phyloP scores from a whole-genome alignment of 2,113 vertebrate species.

The Eulemur rufifrons region DNA sequence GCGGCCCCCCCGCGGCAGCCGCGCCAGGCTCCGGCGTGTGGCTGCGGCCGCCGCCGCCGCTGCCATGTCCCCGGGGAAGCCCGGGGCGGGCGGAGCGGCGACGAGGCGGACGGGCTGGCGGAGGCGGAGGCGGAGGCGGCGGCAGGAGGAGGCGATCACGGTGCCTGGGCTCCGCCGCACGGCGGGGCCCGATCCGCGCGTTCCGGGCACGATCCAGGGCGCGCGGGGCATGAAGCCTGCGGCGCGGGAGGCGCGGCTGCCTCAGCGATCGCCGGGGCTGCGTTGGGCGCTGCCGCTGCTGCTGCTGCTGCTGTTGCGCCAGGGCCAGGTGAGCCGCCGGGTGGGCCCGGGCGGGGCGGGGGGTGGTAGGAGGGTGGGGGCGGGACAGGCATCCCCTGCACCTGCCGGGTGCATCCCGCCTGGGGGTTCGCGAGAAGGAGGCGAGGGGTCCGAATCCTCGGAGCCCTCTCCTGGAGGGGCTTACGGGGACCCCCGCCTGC shows the following conservation, averaged over 20 bases:
- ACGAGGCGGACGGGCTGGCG: conserved; percentile 63
- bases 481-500: neutral
- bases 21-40: conserved; percentile 62
- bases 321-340: conserved; percentile 69
- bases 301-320: conserved; percentile 63
- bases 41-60: conserved; percentile 69
- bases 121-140: conserved; percentile 72
- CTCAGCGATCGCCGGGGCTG: conserved; percentile 52
- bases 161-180: conserved; percentile 45
- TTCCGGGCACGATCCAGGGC: conserved; percentile 62
- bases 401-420: conserved; percentile 44
- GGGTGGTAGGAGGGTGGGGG: neutral
- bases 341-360: neutral
- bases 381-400: conserved; percentile 51
- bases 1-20: conserved; percentile 14
- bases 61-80: conserved; percentile 83
- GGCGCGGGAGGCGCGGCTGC: conserved; percentile 61
- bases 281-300: conserved; percentile 54
- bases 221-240: conserved; percentile 72
- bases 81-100: conserved; percentile 75
- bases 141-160: conserved; percentile 50
- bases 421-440: neutral
- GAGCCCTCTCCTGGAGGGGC: neutral
- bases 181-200: conserved; percentile 52
- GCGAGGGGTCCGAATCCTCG: neutral